Evolutionary conservation across 2,797 vertebrate species (phyloP).

Genomic region (Agapornis canus): DNA sequence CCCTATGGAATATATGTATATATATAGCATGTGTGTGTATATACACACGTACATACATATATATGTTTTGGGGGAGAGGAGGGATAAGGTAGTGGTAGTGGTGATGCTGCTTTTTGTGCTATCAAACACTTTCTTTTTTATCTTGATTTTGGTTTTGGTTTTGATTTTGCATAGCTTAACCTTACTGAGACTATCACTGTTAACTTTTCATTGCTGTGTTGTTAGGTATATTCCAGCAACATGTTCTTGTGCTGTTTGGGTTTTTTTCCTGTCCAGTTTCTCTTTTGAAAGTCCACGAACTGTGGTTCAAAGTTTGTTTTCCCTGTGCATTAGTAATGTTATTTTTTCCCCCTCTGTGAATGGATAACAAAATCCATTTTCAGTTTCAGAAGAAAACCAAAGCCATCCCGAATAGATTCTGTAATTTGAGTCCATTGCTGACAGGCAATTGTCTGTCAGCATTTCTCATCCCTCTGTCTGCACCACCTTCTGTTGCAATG

Average conservation of each 20-base stretch:
- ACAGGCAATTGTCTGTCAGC: conserved; percentile 17
- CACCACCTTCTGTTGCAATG: conserved; percentile 18
- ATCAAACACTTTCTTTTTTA: background rate
- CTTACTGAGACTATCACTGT: background rate
- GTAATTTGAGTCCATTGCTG: background rate
- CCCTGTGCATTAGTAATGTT: background rate
- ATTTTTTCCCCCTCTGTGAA: background rate
- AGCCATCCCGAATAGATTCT: background rate
- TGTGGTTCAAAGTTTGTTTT: background rate
- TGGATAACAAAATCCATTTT: background rate
- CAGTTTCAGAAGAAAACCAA: background rate
- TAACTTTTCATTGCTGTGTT: background rate
- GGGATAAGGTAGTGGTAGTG: background rate
- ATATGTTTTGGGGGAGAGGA: background rate
- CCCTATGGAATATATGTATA: background rate
- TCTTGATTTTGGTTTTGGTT: background rate
- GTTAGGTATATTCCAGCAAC: background rate
- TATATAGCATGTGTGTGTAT: background rate
- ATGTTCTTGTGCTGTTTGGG: background rate
- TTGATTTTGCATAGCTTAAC: background rate
- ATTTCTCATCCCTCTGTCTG: background rate
- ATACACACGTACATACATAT: accelerated
- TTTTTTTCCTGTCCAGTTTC: background rate
- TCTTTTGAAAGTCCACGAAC: background rate
- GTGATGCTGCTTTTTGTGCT: background rate